A percentile compares a stretch with the other conserved stretches of the same genome.
Evolutionary conservation across 2,888 invertebrate species (phyloP).

Genomic region (Acrocyrtus sp.): DNA sequence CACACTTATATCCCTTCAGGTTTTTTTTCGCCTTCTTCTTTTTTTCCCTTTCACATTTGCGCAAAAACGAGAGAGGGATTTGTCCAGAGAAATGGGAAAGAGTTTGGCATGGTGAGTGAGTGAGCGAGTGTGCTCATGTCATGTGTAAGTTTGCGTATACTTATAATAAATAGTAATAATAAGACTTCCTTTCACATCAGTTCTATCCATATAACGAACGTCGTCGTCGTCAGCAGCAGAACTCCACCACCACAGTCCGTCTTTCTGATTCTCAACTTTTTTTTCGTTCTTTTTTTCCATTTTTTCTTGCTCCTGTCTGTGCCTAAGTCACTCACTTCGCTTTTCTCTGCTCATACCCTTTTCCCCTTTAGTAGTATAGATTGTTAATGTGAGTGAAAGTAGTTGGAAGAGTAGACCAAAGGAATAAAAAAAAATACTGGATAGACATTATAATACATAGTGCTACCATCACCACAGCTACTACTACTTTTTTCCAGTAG

Average conservation of each 20-base stretch:
- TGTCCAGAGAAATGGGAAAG: constrained; percentile 32
- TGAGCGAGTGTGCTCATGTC: background rate
- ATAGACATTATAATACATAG: constrained; percentile 14
- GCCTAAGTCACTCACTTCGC: background rate
- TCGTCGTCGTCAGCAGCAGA: no score
- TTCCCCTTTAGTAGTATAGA: constrained; percentile 12
- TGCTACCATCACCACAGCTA: background rate
- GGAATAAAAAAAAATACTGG: background rate
- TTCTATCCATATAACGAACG: no score
- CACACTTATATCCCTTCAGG: no score
- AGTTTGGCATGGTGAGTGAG: background rate
- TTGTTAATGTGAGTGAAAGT: constrained; percentile 32
- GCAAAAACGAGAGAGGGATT: constrained; percentile 42
- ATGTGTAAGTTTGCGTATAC: background rate
- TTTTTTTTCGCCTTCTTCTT: no score
- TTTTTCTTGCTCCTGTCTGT: constrained; percentile 1
- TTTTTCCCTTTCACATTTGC: constrained; percentile 44
- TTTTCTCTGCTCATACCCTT: no score
- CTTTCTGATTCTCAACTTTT: constrained; percentile 6
- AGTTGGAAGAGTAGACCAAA: constrained; percentile 4
- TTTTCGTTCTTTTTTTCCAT: constrained; percentile 5
- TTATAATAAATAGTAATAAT: background rate
- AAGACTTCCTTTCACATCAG: no score
- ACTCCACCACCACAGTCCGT: constrained; percentile 3
- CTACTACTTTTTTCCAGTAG: background rate